These are phyloP conservation scores for Actinopyga echinites DNA, from an alignment of 53 echinoderm and acorn worm species.

Conservation along the genomic window DNA sequence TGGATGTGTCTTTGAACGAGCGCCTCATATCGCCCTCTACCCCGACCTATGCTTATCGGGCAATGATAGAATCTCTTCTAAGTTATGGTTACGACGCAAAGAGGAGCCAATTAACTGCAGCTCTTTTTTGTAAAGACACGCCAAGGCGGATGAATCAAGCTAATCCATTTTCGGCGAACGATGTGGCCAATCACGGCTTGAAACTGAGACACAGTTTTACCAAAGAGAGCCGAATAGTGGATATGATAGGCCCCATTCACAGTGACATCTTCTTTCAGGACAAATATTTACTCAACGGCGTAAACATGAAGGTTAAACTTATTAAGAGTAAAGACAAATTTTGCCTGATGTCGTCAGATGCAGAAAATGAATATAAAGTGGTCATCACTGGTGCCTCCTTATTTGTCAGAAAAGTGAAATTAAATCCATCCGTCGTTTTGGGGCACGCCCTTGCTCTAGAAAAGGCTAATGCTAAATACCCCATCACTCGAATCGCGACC, in stretches of 20 bases:
- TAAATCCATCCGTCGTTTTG: conserved; percentile 62
- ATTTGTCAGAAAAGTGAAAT: conserved; percentile 43
- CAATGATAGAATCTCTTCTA: conserved; percentile 50
- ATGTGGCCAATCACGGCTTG: not conserved
- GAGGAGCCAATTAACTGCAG: conserved; percentile 25
- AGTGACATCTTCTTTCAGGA: conserved; percentile 71
- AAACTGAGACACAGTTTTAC: conserved; percentile 10
- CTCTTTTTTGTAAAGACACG: conserved; percentile 53
- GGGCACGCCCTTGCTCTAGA: conserved; percentile 52
- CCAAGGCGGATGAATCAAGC: conserved; percentile 40
- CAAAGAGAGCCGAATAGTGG: conserved; percentile 18
- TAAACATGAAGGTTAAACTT: conserved; percentile 69
- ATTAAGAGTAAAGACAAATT: conserved; percentile 63
- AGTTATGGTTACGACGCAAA: not conserved
- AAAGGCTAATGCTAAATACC: conserved; percentile 65
- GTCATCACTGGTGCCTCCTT: conserved; percentile 57
- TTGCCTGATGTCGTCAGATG: conserved; percentile 67
- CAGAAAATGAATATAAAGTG: conserved; percentile 52
- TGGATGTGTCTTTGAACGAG: conserved; percentile 50
- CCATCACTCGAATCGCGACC: not conserved
- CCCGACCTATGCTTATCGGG: conserved; percentile 63
- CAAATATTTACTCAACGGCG: conserved; percentile 61
- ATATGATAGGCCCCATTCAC: conserved; percentile 45
- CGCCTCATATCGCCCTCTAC: conserved; percentile 48
- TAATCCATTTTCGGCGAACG: not conserved